Percentiles rank a stretch among this genome's conserved stretches.
Conservation (phyloP, 2,888 invertebrate species). For the Chalcosyrphus nemorum region DNA sequence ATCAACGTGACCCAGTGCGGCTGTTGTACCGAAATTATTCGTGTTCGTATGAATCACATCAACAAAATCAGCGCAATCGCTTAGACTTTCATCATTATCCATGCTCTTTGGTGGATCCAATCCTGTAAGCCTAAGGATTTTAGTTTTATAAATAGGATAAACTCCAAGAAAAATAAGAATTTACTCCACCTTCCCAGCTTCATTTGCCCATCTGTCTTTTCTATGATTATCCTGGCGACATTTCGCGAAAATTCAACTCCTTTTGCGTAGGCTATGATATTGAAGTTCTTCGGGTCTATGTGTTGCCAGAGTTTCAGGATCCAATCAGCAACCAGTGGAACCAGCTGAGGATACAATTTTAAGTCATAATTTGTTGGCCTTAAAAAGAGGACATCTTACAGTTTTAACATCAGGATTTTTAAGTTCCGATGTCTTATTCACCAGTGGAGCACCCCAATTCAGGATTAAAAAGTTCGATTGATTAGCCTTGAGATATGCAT, state of each 20-base stretch:
- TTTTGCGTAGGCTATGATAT: background rate
- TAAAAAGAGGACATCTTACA: background rate
- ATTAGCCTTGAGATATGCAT: no score
- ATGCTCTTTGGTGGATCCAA: background rate
- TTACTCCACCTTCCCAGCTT: background rate
- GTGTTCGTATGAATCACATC: background rate
- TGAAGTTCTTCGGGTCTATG: background rate
- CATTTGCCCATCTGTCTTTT: background rate
- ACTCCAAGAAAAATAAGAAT: no score
- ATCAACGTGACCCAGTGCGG: background rate
- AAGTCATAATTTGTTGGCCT: no score
- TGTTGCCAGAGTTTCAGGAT: background rate
- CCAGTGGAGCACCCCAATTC: background rate
- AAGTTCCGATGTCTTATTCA: background rate
- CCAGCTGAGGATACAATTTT: no score
- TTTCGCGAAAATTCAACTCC: background rate
- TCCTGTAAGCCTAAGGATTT: background rate
- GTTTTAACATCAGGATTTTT: background rate
- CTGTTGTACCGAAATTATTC: rapidly evolving
- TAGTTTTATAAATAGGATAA: no score
- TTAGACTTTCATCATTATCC: background rate
- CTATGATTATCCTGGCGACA: background rate
- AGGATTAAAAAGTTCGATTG: background rate
- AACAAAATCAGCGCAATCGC: background rate
- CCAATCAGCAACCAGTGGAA: background rate